Evolutionary conservation across 2,797 vertebrate genomes (phyloP).

Genomic region (Babyrousa celebensis): DNA sequence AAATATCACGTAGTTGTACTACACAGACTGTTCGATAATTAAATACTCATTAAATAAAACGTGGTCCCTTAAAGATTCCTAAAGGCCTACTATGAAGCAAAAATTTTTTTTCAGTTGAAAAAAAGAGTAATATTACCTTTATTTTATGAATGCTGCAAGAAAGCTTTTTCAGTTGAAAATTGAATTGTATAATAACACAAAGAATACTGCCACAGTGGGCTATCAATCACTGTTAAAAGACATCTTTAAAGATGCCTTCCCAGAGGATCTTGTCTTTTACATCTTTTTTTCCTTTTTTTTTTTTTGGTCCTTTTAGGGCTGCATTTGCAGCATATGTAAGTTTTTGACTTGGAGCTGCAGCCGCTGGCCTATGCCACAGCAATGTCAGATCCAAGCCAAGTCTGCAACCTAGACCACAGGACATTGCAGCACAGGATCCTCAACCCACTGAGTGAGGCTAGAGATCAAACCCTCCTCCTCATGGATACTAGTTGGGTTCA

Average conservation of each 20-base stretch:
- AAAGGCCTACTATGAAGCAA: background rate
- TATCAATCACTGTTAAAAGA: background rate
- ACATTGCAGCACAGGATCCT: too few relatives aligned
- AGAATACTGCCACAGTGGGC: background rate
- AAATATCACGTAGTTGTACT: background rate
- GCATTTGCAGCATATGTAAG: too few relatives aligned
- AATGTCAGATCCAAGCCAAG: too few relatives aligned
- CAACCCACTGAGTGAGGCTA: too few relatives aligned
- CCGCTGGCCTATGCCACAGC: too few relatives aligned
- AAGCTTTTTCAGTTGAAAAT: background rate
- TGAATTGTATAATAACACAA: background rate
- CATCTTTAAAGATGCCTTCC: background rate
- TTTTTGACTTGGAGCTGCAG: too few relatives aligned
- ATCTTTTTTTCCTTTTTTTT: too few relatives aligned
- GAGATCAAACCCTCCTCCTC: too few relatives aligned
- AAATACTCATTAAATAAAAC: conserved; percentile 2
- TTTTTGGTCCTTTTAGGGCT: too few relatives aligned
- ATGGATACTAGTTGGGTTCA: too few relatives aligned
- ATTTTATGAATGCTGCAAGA: background rate
- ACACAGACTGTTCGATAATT: background rate
- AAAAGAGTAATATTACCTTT: background rate
- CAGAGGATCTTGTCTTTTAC: background rate
- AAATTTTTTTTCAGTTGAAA: background rate
- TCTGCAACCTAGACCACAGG: too few relatives aligned
- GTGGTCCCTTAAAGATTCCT: background rate